These are phyloP conservation scores for Aviceda subcristata DNA, from an alignment of 2,113 vertebrate species.

Conservation along the genomic window DNA sequence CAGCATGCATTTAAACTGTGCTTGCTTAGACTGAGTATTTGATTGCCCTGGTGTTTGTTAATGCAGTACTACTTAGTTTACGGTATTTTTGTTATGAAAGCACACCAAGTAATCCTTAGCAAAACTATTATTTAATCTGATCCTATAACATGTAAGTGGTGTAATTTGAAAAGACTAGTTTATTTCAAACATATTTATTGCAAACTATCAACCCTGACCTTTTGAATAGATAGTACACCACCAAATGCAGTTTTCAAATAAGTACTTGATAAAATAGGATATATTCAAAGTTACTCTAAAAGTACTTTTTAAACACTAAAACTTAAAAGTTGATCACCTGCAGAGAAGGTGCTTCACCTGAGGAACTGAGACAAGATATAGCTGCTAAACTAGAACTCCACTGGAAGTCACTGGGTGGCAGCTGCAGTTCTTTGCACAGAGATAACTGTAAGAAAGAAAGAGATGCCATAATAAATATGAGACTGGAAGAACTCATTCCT, in stretches of 20 bases:
- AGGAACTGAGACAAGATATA: conserved; percentile 67
- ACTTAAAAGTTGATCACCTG: conserved; percentile 71
- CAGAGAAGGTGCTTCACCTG: conserved; percentile 76
- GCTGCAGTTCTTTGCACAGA: conserved; percentile 92
- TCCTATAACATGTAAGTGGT: background rate
- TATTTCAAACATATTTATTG: background rate
- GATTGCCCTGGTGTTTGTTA: background rate
- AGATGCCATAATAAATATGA: background rate
- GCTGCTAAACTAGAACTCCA: conserved; percentile 84
- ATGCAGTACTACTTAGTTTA: background rate
- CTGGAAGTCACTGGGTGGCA: conserved; percentile 82
- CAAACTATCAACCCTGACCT: background rate
- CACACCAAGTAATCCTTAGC: background rate
- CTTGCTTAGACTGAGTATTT: background rate
- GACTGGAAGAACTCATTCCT: background rate
- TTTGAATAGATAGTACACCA: background rate
- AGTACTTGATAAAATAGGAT: background rate
- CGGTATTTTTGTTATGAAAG: background rate
- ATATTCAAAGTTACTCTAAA: background rate
- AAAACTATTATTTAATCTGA: background rate
- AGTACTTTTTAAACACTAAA: background rate
- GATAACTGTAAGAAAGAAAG: conserved; percentile 76
- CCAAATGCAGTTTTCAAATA: background rate
- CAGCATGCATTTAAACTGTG: background rate
- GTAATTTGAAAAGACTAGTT: background rate